A percentile compares a stretch with the other conserved stretches of the same genome.
Conservation (phyloP, 2,113 vertebrate genomes). For the Eidolon helvum region DNA sequence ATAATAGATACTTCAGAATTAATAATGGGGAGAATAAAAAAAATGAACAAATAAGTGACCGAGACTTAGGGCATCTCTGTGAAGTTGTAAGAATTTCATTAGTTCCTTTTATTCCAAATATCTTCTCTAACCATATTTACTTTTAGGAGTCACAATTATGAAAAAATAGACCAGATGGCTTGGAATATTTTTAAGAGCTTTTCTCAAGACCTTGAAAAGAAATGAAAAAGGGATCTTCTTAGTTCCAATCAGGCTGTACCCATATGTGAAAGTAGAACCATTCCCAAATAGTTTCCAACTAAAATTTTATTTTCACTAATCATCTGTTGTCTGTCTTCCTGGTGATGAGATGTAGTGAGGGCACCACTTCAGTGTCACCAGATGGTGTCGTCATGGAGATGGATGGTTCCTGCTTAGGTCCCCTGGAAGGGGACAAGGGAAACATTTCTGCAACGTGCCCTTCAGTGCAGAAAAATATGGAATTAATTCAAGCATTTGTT, state of each 20-base stretch:
- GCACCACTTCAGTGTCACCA: background rate
- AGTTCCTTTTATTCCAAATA: background rate
- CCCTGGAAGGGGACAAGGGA: background rate
- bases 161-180: slow-evolving; percentile 47
- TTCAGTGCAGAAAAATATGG: background rate
- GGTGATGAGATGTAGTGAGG: background rate
- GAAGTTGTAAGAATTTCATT: background rate
- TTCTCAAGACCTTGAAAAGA: slow-evolving; percentile 53
- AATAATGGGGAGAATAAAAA: background rate
- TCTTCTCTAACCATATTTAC: background rate
- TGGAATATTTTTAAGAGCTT: slow-evolving; percentile 35
- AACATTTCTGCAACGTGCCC: background rate
- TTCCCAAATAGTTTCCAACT: slow-evolving; percentile 17
- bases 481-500: slow-evolving; percentile 15
- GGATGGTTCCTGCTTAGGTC: background rate
- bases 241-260: slow-evolving; percentile 4
- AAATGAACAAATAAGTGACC: background rate
- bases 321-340: background rate
- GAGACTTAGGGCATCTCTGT: background rate
- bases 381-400: background rate
- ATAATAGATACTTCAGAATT: background rate
- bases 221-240: background rate
- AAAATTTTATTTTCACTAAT: slow-evolving; percentile 33
- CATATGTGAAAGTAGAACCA: slow-evolving; percentile 27
- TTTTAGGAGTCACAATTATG: background rate